Conservation (phyloP, 2,113 vertebrate species). For the Pogona vitticeps region DNA sequence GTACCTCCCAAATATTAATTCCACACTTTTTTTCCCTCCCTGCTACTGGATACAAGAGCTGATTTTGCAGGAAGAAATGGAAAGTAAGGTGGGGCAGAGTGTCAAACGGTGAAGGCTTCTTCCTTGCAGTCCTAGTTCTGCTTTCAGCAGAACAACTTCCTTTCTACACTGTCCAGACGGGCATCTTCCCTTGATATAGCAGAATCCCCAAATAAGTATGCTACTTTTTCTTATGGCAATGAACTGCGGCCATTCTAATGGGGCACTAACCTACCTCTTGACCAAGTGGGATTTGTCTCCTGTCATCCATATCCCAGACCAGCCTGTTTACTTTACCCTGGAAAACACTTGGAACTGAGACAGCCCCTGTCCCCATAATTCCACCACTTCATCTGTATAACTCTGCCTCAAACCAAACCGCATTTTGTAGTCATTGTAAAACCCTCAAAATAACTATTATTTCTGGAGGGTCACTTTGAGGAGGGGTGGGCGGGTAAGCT, state of each 20-base stretch:
- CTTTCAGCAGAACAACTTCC: neutral
- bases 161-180: too few relatives aligned
- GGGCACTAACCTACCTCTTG: neutral
- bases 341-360: neutral
- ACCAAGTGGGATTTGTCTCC: neutral
- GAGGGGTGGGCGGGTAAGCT: neutral
- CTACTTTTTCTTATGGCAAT: neutral
- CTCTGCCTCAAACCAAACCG: neutral
- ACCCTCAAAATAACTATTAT: neutral
- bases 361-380: neutral
- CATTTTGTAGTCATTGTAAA: neutral
- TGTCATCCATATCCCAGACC: neutral
- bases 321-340: neutral
- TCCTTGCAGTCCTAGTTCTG: neutral
- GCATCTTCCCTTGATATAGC: too few relatives aligned
- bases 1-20: neutral
- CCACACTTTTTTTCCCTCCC: neutral
- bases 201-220: neutral
- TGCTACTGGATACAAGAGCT: neutral
- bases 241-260: neutral
- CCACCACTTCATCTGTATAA: neutral
- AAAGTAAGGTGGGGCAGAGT: neutral
- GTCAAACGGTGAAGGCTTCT: neutral
- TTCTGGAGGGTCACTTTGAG: neutral
- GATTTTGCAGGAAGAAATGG: neutral